Evolutionary conservation across 2,888 invertebrate genomes (phyloP), one percentile per base, ranked within the genome.

Genomic region (Poecilobothrus nobilitatus): DNA sequence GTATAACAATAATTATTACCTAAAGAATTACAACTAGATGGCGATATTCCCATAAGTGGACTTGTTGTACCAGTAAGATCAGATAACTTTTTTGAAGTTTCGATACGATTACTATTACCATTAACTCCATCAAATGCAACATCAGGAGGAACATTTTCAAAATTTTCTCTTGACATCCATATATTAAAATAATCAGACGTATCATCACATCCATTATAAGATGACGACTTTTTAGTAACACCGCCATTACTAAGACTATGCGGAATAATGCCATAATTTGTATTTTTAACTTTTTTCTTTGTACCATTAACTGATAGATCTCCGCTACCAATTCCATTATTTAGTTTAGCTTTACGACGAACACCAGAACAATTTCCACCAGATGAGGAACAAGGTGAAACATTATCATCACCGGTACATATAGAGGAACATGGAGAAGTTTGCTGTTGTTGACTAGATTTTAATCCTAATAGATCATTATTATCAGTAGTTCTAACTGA

Each of bases 201-300:
- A 15, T 71, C 71, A 1, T 69, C 67, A 63, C 67, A 68, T 1
- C 69, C 69, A 69, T 68, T 72, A 62, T 27, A 67, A 66, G n/a
- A 70, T 66, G 44, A 37, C 5, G 70, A 68, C 15, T 67, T 69
- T 27, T 67, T 69, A 1, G 71, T 72, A 44, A 71, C 75, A 20
- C 71, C 71, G 12, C 71, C 63, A 7, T 68, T 53, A 33, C 73
- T 70, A 10, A 71, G 70, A 0, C 69, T 68, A 15, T 5, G 71
- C 71, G 12, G 70, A 68, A 1, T 71, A 66, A 12, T 71, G 73
- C 12, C 73, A 73, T 66, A 72, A 73, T 66, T 82, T 75, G 84
- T 84, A 64, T 83, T 78, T 75, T 86, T 85, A 37, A 86, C 83
- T 81, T 89, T 89, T 79, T 88, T 89, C 77, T 89, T 89, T 15